Evolutionary conservation across 2,113 vertebrate species (phyloP).

Genomic region (Chinchilla lanigera): DNA sequence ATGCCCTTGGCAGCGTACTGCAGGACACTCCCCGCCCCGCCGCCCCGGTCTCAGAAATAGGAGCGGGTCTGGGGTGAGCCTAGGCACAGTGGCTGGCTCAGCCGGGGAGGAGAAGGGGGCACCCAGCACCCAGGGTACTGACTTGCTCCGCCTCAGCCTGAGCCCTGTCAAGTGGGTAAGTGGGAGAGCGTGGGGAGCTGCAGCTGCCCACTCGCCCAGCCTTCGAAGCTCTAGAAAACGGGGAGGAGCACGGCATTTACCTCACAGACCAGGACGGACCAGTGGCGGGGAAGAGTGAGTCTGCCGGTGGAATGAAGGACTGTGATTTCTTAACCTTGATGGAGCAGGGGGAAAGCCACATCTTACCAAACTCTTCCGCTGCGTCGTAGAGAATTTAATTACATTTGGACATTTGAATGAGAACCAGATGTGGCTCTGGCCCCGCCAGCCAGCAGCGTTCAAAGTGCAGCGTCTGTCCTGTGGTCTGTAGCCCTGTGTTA

Average conservation of each 20-base stretch:
- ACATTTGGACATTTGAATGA: conserved; percentile 89
- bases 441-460: conserved; percentile 81
- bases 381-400: conserved; percentile 88
- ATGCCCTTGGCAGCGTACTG: not conserved
- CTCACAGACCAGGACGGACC: not conserved
- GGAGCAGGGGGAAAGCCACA: conserved; percentile 86
- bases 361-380: conserved; percentile 89
- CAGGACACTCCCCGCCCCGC: not conserved
- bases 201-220: not conserved
- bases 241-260: not conserved
- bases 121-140: fast-evolving
- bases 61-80: not conserved
- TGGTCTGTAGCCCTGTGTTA: conserved; percentile 84
- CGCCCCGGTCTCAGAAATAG: not conserved
- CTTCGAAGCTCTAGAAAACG: not conserved
- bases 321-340: conserved; percentile 87
- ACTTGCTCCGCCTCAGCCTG: not conserved
- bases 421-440: conserved; percentile 89
- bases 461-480: conserved; percentile 85
- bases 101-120: not conserved
- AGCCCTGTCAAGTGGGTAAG: not conserved
- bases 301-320: conserved; percentile 74
- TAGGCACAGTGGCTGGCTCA: not conserved
- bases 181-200: not conserved
- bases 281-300: not conserved